Evolutionary conservation across 2,113 vertebrate genomes (phyloP), one percentile per base, ranked within the genome.

Genomic region (Seriola rivoliana): DNA sequence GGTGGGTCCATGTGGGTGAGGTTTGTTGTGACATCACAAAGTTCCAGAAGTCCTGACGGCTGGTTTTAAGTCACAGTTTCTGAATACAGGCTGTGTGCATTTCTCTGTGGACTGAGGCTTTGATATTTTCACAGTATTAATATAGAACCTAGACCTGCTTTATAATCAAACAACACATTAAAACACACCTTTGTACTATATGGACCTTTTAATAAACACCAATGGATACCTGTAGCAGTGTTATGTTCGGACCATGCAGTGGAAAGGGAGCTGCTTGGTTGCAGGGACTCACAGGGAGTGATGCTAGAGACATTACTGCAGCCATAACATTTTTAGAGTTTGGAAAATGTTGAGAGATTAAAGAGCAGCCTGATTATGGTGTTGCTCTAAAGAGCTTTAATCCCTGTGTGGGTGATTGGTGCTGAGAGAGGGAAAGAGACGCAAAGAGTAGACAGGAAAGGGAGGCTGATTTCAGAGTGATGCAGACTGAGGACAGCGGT

Each of bases 351-450:
- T 5, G n/a, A 59, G 73, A 79, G 90, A 80, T 88, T 85, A 85
- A 86, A 85, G 75, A 83, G 73, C 44, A 70, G 78, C 82, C 62
- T 67, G 87, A 87, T 89, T 81, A 89, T 65, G 58, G 66, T 14
- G 59, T 82, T 36, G 69, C 67, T 75, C 10, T 73, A 57, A 77
- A 73, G 72, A 77, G 62, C 59, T 87, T 50, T 88, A 88, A 89
- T 87, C 90, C 85, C 69, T 38, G 71, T 21, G 84, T 87, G 83
- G 71, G 80, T 69, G 87, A 74, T 69, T 71, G 82, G 40, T 63
- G 73, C 25, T 12, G 36, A 42, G 10, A 40, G 48, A 23, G 50
- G 36, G 13, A 17, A 21, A 42, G 10, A 40, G 48, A 23, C 42
- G 36, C 19, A 17, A 21, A 32, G 72, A 40, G 34, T 4, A 50